Evolutionary conservation across 2,888 invertebrate species (phyloP), one percentile per base, ranked within the genome.

Genomic region (Saturnia japonica): DNA sequence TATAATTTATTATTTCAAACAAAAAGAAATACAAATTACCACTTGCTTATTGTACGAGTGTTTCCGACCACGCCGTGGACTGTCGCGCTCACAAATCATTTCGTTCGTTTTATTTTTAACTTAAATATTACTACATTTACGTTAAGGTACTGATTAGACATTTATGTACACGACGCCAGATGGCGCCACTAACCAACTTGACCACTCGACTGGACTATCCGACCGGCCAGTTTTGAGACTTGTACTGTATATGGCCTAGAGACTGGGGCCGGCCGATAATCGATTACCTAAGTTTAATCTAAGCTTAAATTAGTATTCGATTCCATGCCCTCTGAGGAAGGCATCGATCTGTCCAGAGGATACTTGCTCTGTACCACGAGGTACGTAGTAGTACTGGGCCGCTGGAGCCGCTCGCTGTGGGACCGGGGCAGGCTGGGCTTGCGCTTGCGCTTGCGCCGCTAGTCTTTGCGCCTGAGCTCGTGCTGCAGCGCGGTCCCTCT

Each of bases 291-390:
- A 83, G 57, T 75, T 75, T 80, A 77, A 76, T 82, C 77, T 74
- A 77, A 78, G 80, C 74, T 71, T 76, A 76, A 79, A 81, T 91
- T 95, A 95, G 87, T 95, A 95, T 85, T 95, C 95, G 81, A 96
- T 95, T 84, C 95, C 95, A 85, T 96, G 96, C 71, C 96, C 96
- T 87, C 97, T 95, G 74, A 97, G 95, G 91, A 97, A 97, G 71
- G 97, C 96, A 85, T 97, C 97, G 81, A 97, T 97, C 85, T 97
- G 97, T 9, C 97, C 96, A 57, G 95, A 93, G 64, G 96, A 95
- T 47, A 83, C 81, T 0, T 86, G 82, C 72, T 95, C 92, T 1
- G 86, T 88, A 54, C 92, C 93, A 69, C 92, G 90, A 0, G 95
- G 95, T 47, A 95, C 93, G 85, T 95, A 96, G 86, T 95, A 96